Conservation (phyloP, 2,888 invertebrate genomes). For the Lasioglossum pauxillum region DNA sequence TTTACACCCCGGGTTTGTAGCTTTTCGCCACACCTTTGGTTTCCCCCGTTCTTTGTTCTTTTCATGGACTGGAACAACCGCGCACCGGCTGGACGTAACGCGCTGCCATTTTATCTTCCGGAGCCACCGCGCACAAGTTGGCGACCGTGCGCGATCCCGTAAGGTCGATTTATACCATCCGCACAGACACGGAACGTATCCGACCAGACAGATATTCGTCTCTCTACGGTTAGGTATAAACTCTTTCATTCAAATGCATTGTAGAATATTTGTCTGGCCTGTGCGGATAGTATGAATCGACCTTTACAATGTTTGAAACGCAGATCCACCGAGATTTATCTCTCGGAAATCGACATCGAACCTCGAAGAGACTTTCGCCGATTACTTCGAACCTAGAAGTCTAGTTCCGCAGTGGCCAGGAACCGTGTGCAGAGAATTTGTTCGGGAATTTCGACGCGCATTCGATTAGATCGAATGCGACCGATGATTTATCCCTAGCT, state of each 20-base stretch:
- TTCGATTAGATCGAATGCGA: background rate
- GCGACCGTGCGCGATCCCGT: background rate
- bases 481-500: background rate
- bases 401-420: background rate
- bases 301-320: background rate
- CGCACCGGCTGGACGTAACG: background rate
- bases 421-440: background rate
- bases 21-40: conserved; percentile 25
- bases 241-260: no score
- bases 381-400: background rate
- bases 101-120: conserved; percentile 6
- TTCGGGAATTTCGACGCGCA: background rate
- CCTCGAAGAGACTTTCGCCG: background rate
- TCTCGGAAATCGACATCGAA: background rate
- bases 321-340: background rate
- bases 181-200: no score
- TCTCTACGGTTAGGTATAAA: no score
- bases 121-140: background rate
- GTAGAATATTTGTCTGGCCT: no score
- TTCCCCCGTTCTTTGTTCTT: conserved; percentile 20
- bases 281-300: background rate
- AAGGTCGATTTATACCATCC: no score
- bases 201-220: no score
- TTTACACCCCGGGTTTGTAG: conserved; percentile 14
- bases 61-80: background rate